Base-by-base conservation (phyloP, 2,113 vertebrate genomes). In the Engraulis encrasicolus region DNA sequence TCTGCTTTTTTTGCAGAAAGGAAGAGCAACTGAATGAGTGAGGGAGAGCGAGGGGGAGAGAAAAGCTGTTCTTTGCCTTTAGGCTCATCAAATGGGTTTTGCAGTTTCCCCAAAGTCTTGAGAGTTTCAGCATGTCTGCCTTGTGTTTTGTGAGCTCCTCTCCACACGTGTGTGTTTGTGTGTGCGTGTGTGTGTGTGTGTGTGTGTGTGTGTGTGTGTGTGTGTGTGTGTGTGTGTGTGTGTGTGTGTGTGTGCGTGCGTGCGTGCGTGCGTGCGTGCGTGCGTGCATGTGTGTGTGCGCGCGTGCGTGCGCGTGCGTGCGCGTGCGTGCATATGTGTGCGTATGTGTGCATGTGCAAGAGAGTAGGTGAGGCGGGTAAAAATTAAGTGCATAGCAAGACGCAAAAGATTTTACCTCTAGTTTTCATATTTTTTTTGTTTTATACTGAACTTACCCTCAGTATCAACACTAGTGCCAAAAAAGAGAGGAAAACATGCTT, bases 1-100 rank as follows among this genome's bases (percentile, higher is more conserved):
- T 88, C 92, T 94, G 93, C 93, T 95, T 89, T n/a, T n/a, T n/a
- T 94, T 91, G 89, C 94, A 92, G 88, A 92, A 94, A 95, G 92
- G 27, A 34, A 71, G 61, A 34, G 23, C 7, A n/a, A n/a, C n/a
- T n/a, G 61, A 34, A 27, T 0, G 23, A 34, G 61, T 0, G 90
- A 93, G 93, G 91, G 90, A 90, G 92, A 91, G 94, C 94, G 92
- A 90, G 93, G 93, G 91, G 90, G 90, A 92, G 91, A 93, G 90
- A 94, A 93, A 89, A 87, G 61, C 79, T 82, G 85, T 92, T 93
- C 89, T 92, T 92, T 86, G 83, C 93, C 91, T 95, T 87, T 92
- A 85, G 91, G 88, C 90, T 91, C n/a, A 88, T 89, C 90, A 91
- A 94, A 93, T 93, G 90, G 93, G 81, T 94, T 96, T 89, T 95